phyloP scores from a whole-genome alignment of 2,113 vertebrate species.

The Zeus faber region DNA sequence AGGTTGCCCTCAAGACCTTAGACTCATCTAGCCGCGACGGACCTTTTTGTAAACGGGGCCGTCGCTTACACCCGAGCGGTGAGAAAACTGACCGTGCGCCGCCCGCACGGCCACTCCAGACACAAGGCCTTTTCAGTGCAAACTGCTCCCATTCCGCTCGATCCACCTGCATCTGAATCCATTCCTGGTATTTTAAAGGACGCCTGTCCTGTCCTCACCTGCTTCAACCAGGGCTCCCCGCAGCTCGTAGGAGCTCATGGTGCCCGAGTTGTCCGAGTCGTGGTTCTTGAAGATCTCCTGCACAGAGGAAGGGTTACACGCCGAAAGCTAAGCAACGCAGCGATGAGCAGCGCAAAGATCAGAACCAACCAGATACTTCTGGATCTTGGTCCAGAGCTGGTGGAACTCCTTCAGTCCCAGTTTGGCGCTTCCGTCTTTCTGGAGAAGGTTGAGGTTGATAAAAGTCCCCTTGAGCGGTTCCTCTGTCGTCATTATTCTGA shows the following conservation, averaged over 20 bases:
- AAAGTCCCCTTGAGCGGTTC: not conserved
- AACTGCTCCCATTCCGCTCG: too few species aligned
- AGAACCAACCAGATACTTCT: constrained; percentile 68
- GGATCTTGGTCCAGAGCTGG: constrained; percentile 70
- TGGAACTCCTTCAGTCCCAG: constrained; percentile 71
- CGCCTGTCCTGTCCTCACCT: too few species aligned
- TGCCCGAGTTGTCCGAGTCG: constrained; percentile 61
- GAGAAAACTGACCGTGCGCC: too few species aligned
- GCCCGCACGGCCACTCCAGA: too few species aligned
- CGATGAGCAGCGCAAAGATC: not conserved
- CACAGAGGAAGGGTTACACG: constrained; percentile 5
- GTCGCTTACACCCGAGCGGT: too few species aligned
- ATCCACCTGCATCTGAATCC: too few species aligned
- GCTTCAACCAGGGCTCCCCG: constrained; percentile 52
- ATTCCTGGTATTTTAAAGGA: not conserved
- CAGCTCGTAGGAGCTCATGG: constrained; percentile 65
- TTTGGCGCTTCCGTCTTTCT: constrained; percentile 68
- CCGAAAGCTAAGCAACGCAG: too few species aligned
- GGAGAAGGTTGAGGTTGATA: constrained; percentile 30
- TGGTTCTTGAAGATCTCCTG: constrained; percentile 56
- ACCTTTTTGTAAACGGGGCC: too few species aligned
- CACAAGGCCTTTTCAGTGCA: too few species aligned
- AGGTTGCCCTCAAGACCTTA: too few species aligned
- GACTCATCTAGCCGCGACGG: too few species aligned
- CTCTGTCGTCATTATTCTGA: not conserved